A percentile compares a stretch with the other conserved stretches of the same genome.
phyloP scores from a whole-genome alignment of 2,113 vertebrate genomes.

The Furnarius figulus region DNA sequence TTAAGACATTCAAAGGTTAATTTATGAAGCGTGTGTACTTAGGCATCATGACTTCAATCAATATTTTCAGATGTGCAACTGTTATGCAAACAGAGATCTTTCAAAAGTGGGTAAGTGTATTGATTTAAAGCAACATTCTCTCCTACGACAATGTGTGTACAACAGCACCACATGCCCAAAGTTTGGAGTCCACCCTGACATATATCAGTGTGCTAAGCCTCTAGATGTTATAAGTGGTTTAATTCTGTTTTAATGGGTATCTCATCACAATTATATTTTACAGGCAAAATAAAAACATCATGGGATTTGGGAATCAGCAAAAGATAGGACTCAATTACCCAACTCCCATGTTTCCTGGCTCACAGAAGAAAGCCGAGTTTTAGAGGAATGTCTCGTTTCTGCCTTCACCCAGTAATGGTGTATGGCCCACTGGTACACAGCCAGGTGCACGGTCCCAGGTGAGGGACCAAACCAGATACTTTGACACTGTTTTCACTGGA shows the following conservation, averaged over 20 bases:
- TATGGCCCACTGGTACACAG: neutral
- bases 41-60: neutral
- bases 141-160: neutral
- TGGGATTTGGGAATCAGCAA: neutral
- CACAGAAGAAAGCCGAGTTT: neutral
- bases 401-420: neutral
- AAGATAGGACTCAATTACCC: neutral
- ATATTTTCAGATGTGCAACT: neutral
- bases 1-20: neutral
- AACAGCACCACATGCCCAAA: neutral
- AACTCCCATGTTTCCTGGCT: neutral
- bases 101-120: neutral
- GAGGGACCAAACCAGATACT: neutral
- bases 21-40: neutral
- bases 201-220: neutral
- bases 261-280: neutral
- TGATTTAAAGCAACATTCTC: neutral
- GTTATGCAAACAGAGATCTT: neutral
- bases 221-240: neutral
- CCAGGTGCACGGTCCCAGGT: neutral
- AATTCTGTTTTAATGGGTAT: neutral
- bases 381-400: neutral
- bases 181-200: neutral
- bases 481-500: neutral
- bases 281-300: neutral